These are phyloP conservation scores for Squalus acanthias DNA, from an alignment of 2,797 vertebrate genomes.

Conservation along the genomic window DNA sequence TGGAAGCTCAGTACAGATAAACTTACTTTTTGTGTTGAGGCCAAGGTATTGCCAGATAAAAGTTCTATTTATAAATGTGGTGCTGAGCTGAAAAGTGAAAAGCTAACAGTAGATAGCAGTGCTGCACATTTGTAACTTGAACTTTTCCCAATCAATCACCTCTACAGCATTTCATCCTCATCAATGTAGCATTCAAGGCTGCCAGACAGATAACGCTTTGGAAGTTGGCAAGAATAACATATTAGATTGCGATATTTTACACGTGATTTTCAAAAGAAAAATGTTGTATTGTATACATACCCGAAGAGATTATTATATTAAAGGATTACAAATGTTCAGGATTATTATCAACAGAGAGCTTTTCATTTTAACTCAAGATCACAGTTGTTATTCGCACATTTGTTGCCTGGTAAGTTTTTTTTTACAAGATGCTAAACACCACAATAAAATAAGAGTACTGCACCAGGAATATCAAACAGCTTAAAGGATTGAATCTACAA, in stretches of 20 bases:
- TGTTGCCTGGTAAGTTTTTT: neutral
- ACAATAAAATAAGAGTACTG: neutral
- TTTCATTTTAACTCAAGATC: neutral
- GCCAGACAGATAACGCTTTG: neutral
- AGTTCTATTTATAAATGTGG: neutral
- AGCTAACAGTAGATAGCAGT: neutral
- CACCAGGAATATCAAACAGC: neutral
- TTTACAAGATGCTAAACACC: neutral
- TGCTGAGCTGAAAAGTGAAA: neutral
- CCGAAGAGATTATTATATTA: neutral
- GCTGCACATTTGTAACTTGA: neutral
- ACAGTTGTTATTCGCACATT: neutral
- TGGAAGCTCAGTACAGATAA: neutral
- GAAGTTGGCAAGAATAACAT: neutral
- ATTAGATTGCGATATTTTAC: neutral
- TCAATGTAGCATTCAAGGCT: neutral
- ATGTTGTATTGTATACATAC: neutral
- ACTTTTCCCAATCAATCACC: neutral
- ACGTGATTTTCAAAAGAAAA: neutral
- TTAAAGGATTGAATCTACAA: neutral
- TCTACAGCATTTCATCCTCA: neutral
- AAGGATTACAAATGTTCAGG: neutral
- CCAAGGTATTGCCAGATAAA: neutral
- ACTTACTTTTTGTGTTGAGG: neutral
- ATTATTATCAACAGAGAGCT: neutral